A percentile compares a stretch with the other conserved stretches of the same genome.
Evolutionary conservation across 2,797 vertebrate genomes (phyloP).

Genomic region (Lophura swinhoii): DNA sequence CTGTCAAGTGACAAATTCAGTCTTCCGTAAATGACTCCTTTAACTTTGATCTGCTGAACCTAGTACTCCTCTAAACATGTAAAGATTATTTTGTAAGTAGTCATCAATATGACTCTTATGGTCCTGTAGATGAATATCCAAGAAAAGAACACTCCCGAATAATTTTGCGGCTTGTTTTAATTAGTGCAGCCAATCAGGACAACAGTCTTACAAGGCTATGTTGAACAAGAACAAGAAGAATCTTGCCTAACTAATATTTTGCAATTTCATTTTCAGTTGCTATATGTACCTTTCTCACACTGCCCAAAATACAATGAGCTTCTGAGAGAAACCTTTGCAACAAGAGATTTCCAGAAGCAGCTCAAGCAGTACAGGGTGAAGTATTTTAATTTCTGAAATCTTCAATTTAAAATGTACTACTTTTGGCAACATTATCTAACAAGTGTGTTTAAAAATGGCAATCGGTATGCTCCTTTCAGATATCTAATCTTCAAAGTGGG

Average conservation of each 20-base stretch:
- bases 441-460: not conserved
- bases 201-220: not conserved
- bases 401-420: not conserved
- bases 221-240: not conserved
- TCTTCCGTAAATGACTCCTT: not conserved
- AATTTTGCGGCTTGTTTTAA: constrained; percentile 18
- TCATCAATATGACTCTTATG: constrained; percentile 31
- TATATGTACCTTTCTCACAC: constrained; percentile 68
- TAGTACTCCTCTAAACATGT: constrained; percentile 2
- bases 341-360: constrained; percentile 57
- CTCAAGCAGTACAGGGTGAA: constrained; percentile 74
- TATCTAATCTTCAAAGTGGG: not conserved
- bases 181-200: not conserved
- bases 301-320: constrained; percentile 76
- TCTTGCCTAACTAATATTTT: constrained; percentile 19
- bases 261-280: constrained; percentile 71
- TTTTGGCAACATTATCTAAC: not conserved
- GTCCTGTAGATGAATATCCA: not conserved
- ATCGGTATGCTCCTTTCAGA: not conserved
- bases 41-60: constrained; percentile 39
- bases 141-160: not conserved
- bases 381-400: constrained; percentile 23
- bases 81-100: not conserved
- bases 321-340: constrained; percentile 67
- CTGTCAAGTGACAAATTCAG: not conserved